Base-by-base conservation (phyloP, 1,140 invertebrate genomes). In the Megalopta genalis region DNA sequence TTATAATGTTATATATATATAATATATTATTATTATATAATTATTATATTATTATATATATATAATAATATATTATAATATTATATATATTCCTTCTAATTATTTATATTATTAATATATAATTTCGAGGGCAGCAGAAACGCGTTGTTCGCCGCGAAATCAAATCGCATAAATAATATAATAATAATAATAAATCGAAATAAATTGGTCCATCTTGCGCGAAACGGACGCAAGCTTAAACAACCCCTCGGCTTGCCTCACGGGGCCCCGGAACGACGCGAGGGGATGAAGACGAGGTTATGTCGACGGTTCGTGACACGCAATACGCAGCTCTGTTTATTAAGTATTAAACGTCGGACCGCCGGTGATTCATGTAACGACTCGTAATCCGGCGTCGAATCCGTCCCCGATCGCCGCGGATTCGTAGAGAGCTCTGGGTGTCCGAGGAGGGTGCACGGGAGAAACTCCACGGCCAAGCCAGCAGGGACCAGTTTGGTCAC, bases 271-370 rank as follows among this genome's bases (percentile, higher is more conserved):
- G 42, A 9, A 73, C 49, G 54, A 64, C 3, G 14, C 6, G 7
- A 8, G 23, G 9, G 14, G 42, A 42, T 14, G 39, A n/a, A 67
- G 65, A 63, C n/a, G 27, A 60, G 25, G 7, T 2, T 32, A 23
- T 27, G 37, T 16, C n/a, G 21, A 74, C 71, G 57, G 80, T 63
- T 77, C 89, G 88, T 90, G 89, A 89, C 80, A 65, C 68, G 80
- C 84, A 90, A 90, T 90, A 84, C 77, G 62, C 49, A 64, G 65
- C 64, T 80, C 18, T 54, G 80, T 81, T 77, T 60, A 81, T 69
- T 62, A 69, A 57, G 9, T 66, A 60, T 49, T n/a, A n/a, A 25
- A 59, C 21, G 7, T 14, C 23, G 67, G 9, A 12, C 7, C 64
- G 65, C 49, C n/a, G 27, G 70, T 85, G 84, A 86, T 86, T 86